Percentiles rank a stretch among this genome's conserved stretches.
phyloP scores from a whole-genome alignment of 2,113 vertebrate genomes.

The Plestiodon gilberti region DNA sequence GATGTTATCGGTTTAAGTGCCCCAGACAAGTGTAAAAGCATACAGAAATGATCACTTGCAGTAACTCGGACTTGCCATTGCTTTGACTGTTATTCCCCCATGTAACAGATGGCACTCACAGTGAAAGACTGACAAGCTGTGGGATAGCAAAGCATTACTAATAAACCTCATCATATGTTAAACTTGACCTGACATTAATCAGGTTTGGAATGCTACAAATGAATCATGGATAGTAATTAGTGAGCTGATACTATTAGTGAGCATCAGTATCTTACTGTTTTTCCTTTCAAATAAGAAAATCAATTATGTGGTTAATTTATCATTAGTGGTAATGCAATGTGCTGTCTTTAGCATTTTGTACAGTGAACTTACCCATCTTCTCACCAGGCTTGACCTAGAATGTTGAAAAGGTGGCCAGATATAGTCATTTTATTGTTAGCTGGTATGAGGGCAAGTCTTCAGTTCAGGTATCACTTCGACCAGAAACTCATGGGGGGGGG shows the following conservation, averaged over 20 bases:
- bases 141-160: conserved; percentile 72
- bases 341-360: conserved; percentile 57
- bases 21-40: not conserved
- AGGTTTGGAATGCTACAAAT: conserved; percentile 74
- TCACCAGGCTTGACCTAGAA: conserved; percentile 27
- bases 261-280: conserved; percentile 57
- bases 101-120: conserved; percentile 68
- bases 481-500: not conserved
- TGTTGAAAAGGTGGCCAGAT: not conserved
- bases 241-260: conserved; percentile 72
- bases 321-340: conserved; percentile 56
- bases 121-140: conserved; percentile 65
- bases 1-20: not conserved
- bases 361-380: conserved; percentile 57
- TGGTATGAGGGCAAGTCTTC: not conserved
- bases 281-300: conserved; percentile 42
- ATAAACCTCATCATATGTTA: conserved; percentile 73
- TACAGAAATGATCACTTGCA: conserved; percentile 45
- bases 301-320: conserved; percentile 41
- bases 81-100: conserved; percentile 66
- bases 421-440: not conserved
- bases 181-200: conserved; percentile 77
- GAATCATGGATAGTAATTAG: conserved; percentile 75
- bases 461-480: not conserved
- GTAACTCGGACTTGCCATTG: conserved; percentile 55